These are phyloP conservation scores for Orchesella cincta DNA, from an alignment of 1,140 invertebrate genomes.

Conservation along the genomic window DNA sequence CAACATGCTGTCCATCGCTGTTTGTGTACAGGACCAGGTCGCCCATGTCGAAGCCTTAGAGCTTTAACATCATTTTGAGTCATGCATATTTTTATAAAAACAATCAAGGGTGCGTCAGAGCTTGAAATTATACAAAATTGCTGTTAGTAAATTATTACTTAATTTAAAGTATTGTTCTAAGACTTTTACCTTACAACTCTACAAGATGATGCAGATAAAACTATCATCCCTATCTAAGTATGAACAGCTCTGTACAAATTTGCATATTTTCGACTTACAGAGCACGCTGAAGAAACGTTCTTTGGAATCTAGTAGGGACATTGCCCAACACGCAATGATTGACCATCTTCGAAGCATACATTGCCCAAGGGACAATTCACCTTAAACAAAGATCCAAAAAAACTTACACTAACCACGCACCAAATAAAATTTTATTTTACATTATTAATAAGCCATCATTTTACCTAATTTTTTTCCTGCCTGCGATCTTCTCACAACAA, in stretches of 20 bases:
- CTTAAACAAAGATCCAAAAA: neutral
- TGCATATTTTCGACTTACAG: neutral
- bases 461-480: neutral
- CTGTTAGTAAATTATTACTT: neutral
- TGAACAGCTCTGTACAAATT: too few species aligned
- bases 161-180: neutral
- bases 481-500: neutral
- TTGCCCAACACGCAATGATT: neutral
- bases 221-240: neutral
- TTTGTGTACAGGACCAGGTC: slow-evolving; percentile 76
- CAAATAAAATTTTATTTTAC: neutral
- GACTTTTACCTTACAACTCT: neutral
- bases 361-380: neutral
- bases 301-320: neutral
- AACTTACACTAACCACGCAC: neutral
- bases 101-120: too few species aligned
- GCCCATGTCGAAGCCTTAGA: slow-evolving; percentile 74
- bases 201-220: slow-evolving; percentile 12
- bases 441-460: neutral
- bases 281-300: neutral
- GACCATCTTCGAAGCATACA: neutral
- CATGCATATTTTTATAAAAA: slow-evolving; percentile 77
- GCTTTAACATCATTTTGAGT: slow-evolving; percentile 81
- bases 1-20: slow-evolving; percentile 50
- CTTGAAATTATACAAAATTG: too few species aligned